phyloP scores from a whole-genome alignment of 2,797 vertebrate genomes.

The Cirrhinus mrigala region DNA sequence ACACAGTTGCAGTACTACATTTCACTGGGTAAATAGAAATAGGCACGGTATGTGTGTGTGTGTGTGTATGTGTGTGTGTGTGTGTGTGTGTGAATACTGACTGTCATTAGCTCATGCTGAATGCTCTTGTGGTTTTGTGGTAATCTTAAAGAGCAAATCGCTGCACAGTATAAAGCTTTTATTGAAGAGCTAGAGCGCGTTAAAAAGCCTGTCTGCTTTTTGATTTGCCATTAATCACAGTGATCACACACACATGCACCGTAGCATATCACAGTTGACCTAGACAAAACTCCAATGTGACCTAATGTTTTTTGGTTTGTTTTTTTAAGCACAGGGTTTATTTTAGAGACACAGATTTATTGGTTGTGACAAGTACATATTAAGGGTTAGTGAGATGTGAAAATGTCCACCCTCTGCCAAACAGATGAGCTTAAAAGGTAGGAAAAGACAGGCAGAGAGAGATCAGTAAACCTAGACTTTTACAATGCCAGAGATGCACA shows the following conservation, averaged over 20 bases:
- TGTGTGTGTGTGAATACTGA: conserved; percentile 36
- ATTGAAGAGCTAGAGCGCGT: conserved; percentile 57
- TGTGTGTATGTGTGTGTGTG: neutral
- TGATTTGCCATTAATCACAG: conserved; percentile 41
- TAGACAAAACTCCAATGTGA: conserved; percentile 33
- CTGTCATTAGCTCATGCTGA: conserved; percentile 58
- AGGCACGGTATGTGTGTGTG: conserved; percentile 6
- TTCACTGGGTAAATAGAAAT: conserved; percentile 45
- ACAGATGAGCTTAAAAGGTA: conserved; percentile 17
- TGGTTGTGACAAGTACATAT: conserved; percentile 55
- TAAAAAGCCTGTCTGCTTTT: conserved; percentile 53
- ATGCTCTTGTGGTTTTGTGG: conserved; percentile 61
- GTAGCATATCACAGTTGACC: conserved; percentile 14
- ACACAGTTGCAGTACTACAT: neutral
- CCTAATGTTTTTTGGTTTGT: conserved; percentile 38
- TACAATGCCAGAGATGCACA: neutral
- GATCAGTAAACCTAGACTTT: neutral
- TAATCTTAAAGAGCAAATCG: conserved; percentile 60
- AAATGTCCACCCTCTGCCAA: conserved; percentile 52
- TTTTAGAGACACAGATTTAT: conserved; percentile 38
- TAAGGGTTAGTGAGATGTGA: conserved; percentile 60
- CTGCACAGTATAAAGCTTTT: conserved; percentile 59
- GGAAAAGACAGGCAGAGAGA: neutral
- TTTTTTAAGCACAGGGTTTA: conserved; percentile 26
- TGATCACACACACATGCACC: neutral